Percentiles rank a stretch among this genome's conserved stretches.
Evolutionary conservation across 2,113 vertebrate species (phyloP).

Genomic region (Elephantulus edwardii): DNA sequence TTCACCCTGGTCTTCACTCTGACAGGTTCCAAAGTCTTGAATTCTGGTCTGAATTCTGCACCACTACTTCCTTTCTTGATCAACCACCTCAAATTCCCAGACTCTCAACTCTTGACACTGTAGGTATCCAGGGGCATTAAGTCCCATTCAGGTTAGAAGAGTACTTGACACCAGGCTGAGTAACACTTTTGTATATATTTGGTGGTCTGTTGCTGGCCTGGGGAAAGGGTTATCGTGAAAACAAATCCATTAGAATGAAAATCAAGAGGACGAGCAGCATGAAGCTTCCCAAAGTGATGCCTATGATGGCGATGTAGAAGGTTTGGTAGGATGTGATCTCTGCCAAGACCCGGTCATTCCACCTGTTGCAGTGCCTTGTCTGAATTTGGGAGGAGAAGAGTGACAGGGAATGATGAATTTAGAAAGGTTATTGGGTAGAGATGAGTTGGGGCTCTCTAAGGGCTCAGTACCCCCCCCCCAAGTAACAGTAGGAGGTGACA

Average conservation of each 20-base stretch:
- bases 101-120: background rate
- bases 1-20: background rate
- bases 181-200: slow-evolving; percentile 28
- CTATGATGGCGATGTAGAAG: background rate
- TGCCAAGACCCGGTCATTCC: background rate
- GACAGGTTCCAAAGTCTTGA: background rate
- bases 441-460: background rate
- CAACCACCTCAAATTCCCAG: background rate
- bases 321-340: background rate
- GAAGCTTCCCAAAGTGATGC: background rate
- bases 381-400: background rate
- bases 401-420: slow-evolving; percentile 3
- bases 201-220: background rate
- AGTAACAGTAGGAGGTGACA: background rate
- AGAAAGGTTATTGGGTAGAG: background rate
- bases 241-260: background rate
- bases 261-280: background rate
- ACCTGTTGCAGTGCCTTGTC: slow-evolving; percentile 18
- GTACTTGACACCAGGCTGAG: background rate
- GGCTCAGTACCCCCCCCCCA: too few species aligned
- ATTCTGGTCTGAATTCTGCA: background rate
- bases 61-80: background rate
- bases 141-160: background rate
- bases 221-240: background rate
- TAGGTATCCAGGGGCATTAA: background rate